These are phyloP conservation scores for Philhelius pedissequus DNA, from an alignment of 2,888 invertebrate genomes.

Conservation along the genomic window DNA sequence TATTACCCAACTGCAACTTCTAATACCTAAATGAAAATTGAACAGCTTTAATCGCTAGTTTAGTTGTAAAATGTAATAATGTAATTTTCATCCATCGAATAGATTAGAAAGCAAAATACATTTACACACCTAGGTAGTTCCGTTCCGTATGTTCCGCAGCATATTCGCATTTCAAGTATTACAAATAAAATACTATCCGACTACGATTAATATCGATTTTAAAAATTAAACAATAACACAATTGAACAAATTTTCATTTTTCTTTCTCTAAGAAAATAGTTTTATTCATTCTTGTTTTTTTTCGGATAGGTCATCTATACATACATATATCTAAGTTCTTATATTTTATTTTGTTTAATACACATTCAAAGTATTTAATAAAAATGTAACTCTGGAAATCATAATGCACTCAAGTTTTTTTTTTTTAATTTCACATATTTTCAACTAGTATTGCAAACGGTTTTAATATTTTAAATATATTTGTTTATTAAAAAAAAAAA, in stretches of 20 bases:
- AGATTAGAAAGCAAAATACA: no score
- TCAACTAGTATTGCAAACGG: slow-evolving; percentile 32
- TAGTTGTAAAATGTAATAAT: no score
- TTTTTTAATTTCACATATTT: background rate
- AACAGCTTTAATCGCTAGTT: no score
- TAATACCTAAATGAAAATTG: no score
- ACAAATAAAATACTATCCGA: no score
- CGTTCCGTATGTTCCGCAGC: no score
- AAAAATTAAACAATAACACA: background rate
- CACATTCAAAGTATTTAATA: background rate
- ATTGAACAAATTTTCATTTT: background rate
- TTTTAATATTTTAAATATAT: background rate
- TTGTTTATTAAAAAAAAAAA: background rate
- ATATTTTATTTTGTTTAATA: background rate
- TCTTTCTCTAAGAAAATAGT: slow-evolving; percentile 42
- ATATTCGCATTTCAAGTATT: no score
- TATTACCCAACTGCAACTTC: no score
- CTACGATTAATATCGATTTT: no score
- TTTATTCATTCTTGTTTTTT: slow-evolving; percentile 4
- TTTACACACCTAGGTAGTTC: no score
- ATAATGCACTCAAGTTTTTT: slow-evolving; percentile 1
- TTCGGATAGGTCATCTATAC: slow-evolving; percentile 1
- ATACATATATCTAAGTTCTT: background rate
- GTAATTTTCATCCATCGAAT: no score
- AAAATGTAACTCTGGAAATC: background rate